phyloP scores from a whole-genome alignment of 2,113 vertebrate genomes.

The Sceloporus tristichus region DNA sequence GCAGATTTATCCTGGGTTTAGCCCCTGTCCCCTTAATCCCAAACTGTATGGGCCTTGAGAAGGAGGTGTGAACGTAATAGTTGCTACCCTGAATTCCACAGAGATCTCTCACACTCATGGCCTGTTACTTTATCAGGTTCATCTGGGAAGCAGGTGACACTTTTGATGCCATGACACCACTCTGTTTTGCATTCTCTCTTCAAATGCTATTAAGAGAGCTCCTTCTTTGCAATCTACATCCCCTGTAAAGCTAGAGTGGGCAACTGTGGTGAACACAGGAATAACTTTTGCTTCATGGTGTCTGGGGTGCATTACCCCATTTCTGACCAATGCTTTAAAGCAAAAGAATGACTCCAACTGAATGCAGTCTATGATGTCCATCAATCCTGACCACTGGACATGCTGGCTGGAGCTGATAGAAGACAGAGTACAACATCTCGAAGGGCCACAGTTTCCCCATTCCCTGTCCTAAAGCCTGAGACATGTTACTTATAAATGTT shows the following conservation, averaged over 20 bases:
- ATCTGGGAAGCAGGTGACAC: neutral
- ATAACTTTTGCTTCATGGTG: too few relatives aligned
- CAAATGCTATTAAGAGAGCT: too few relatives aligned
- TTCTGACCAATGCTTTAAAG: neutral
- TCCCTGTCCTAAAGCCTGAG: neutral
- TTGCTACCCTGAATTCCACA: neutral
- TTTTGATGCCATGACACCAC: neutral
- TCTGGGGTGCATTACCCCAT: neutral
- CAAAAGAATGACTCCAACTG: too few relatives aligned
- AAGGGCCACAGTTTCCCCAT: neutral
- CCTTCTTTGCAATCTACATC: neutral
- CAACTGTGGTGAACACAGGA: too few relatives aligned
- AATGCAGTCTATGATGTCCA: neutral
- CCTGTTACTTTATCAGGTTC: neutral
- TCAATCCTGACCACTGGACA: neutral
- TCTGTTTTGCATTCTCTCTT: neutral
- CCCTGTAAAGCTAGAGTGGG: neutral
- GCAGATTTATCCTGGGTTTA: constrained; percentile 4
- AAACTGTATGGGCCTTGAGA: neutral
- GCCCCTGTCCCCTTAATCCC: constrained; percentile 7
- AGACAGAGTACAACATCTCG: neutral
- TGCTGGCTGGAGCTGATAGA: neutral
- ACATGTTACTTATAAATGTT: neutral
- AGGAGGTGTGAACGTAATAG: neutral
- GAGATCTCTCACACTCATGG: neutral